phyloP scores from a whole-genome alignment of 2,797 vertebrate species.

The Cossypha niveicapilla region DNA sequence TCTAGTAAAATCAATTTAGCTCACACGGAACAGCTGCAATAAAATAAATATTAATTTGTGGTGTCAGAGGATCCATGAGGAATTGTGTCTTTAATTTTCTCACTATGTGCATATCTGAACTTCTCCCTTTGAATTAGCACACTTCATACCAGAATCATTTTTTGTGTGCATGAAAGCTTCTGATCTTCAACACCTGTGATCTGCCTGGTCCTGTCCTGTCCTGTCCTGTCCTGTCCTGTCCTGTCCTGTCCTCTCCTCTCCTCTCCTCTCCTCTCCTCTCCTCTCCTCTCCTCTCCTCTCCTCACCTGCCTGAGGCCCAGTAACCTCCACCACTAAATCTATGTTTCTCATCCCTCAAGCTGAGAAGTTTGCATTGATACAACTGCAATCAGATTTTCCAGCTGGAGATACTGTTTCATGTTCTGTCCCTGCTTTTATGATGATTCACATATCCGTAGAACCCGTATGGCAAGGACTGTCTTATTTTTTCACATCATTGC shows the following conservation, averaged over 20 bases:
- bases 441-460: no score
- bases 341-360: background rate
- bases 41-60: background rate
- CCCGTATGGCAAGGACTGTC: no score
- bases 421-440: background rate
- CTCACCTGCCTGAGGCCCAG: fast-evolving
- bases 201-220: background rate
- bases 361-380: background rate
- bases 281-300: background rate
- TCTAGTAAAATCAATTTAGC: background rate
- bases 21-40: background rate
- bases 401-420: background rate
- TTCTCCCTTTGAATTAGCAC: background rate
- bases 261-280: background rate
- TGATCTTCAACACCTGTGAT: background rate
- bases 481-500: background rate
- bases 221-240: no score
- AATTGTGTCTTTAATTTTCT: background rate
- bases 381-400: background rate
- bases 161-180: background rate
- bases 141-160: background rate
- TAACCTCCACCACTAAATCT: fast-evolving
- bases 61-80: background rate
- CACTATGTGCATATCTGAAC: background rate
- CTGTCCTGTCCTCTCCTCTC: background rate